These are phyloP conservation scores for Oryzias woworae DNA, from an alignment of 2,113 vertebrate species.

Conservation along the genomic window DNA sequence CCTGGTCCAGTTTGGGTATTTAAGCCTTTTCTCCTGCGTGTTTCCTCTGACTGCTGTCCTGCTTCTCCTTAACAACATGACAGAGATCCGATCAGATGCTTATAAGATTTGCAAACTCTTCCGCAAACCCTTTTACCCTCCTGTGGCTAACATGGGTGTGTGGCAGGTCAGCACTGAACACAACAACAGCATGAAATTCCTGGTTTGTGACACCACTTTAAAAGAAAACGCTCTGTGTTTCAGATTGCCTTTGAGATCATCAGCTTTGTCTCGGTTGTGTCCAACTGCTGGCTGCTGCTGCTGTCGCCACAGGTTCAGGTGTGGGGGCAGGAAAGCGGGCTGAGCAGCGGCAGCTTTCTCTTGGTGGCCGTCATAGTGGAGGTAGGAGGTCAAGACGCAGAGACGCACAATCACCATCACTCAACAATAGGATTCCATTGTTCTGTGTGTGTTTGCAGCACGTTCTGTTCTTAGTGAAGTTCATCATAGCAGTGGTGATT, in stretches of 20 bases:
- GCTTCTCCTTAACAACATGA: slow-evolving; percentile 81
- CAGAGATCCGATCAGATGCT: slow-evolving; percentile 80
- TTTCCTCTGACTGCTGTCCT: slow-evolving; percentile 79
- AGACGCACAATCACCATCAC: not conserved
- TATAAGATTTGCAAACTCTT: slow-evolving; percentile 82
- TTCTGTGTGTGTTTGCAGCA: slow-evolving; percentile 66
- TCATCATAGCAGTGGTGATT: slow-evolving; percentile 74
- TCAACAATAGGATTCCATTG: not conserved
- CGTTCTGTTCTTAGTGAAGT: slow-evolving; percentile 72
- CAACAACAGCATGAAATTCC: not conserved
- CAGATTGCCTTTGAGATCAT: slow-evolving; percentile 80
- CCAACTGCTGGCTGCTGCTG: slow-evolving; percentile 83
- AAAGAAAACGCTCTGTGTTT: slow-evolving; percentile 3
- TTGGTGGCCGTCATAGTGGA: slow-evolving; percentile 72
- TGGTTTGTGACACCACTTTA: not conserved
- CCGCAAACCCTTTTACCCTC: slow-evolving; percentile 77
- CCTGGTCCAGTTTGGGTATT: slow-evolving; percentile 83
- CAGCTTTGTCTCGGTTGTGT: slow-evolving; percentile 78
- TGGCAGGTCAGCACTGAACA: slow-evolving; percentile 75
- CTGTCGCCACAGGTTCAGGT: slow-evolving; percentile 73
- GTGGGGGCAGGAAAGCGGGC: slow-evolving; percentile 51
- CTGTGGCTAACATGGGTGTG: slow-evolving; percentile 76
- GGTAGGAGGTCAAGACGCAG: slow-evolving; percentile 49
- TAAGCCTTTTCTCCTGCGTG: slow-evolving; percentile 84
- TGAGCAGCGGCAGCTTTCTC: slow-evolving; percentile 61